Conservation (phyloP, 2,113 vertebrate genomes). For the Meriones unguiculatus region DNA sequence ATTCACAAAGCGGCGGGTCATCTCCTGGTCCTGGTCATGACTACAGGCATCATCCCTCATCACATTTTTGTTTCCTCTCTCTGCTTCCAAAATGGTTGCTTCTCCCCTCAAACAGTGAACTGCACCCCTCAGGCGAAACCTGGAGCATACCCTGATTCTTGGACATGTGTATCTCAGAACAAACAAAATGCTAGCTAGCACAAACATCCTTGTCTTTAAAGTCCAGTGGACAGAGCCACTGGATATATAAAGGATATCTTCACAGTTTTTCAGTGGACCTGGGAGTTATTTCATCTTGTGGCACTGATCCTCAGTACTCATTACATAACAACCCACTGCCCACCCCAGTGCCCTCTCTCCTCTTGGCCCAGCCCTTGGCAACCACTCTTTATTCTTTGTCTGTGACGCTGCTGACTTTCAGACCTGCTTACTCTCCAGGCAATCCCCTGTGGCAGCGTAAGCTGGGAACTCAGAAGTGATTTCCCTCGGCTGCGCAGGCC, state of each 20-base stretch:
- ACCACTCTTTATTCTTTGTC: background rate
- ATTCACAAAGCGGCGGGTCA: background rate
- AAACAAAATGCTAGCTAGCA: background rate
- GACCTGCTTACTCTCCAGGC: background rate
- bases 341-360: background rate
- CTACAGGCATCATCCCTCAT: background rate
- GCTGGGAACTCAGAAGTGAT: background rate
- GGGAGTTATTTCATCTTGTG: background rate
- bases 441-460: background rate
- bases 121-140: background rate
- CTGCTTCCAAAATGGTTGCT: background rate
- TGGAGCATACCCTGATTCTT: background rate
- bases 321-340: background rate
- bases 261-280: background rate
- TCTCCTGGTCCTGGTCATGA: background rate
- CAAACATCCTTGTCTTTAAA: background rate
- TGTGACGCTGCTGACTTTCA: background rate
- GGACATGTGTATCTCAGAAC: background rate
- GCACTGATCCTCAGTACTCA: background rate
- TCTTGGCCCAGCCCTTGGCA: background rate
- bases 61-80: background rate
- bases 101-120: background rate
- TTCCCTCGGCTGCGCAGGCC: background rate
- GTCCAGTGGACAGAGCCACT: background rate
- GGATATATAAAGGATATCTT: background rate